Evolutionary conservation across 2,113 vertebrate genomes (phyloP), one percentile per base, ranked within the genome.

Genomic region (Colinus virginianus): DNA sequence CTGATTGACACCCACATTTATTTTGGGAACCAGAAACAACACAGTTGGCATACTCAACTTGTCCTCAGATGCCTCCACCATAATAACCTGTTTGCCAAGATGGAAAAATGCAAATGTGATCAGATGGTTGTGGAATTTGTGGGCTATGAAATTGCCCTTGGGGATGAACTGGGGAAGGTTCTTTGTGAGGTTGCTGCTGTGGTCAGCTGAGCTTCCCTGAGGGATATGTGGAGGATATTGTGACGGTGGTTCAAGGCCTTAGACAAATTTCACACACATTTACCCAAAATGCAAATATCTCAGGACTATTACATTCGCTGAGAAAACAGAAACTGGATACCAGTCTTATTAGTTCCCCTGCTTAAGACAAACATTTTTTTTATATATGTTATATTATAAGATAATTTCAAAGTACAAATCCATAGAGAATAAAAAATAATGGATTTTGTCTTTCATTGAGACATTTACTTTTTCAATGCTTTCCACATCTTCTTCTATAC

Each of bases 41-140:
- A 85, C 42, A 77, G 59, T 83, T 93, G 92, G 85, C 92, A 75
- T 95, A 83, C 90, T 96, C 82, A 90, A 70, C 85, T 88, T 96
- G 96, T 96, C 96, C 96, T 96, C 72, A 96, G 46, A 91, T 95
- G 96, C 90, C 95, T 96, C 61, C 64, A 88, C 56, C 88, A 88
- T 80, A 96, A 96, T 94, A 96, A 96, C 96, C 88, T 96, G 95
- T 94, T 96, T 95, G 95, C 94, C 92, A 96, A 88, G 82, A 72
- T 96, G 90, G 85, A 96, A 95, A 91, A 96, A 95, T 91, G 90
- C 82, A 96, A 96, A 96, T 94, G 72, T 88, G 88, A 93, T 96
- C 93, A 95, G 94, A 90, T 3, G 10, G 85, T 75, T 94, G 85
- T 93, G 85, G 96, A 95, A 94, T 96, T 32, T 91, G 93, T 94